Evolutionary conservation across 2,888 invertebrate genomes (phyloP), one percentile per base, ranked within the genome.

Genomic region (Drosophila histrio): DNA sequence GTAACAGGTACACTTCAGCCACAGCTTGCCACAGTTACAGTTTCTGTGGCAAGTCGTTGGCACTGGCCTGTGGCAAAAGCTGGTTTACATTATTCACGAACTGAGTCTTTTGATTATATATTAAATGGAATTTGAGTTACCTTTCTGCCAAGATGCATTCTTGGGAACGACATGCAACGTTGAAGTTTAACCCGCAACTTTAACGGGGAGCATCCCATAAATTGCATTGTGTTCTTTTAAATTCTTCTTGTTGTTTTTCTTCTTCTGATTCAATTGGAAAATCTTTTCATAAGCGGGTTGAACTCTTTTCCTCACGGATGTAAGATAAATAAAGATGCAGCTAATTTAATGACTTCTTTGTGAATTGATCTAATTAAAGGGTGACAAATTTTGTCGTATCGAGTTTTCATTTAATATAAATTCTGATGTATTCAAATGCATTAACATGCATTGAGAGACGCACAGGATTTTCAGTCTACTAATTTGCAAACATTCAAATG

Each of bases 91-190:
- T 72, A 83, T 83, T 84, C 80, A 75, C 50, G 58, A 63, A 19
- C 53, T 41, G 44, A 46, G 38, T 52, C 43, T 52, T 73, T 77
- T 80, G 75, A 80, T 72, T 61, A 66, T 66, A 69, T 75, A 77
- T 77, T 79, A 69, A 77, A 72, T 77, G 77, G 60, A 83, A 69
- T 82, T 80, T 72, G 66, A 64, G 62, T 73, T 69, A 52, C 54
- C 62, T 30, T 52, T 52, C 41, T 61, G 60, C 36, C 54, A 28
- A 2, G 34, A 28, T 1, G 34, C n/a, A 24, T 22, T 24, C 24
- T n/a, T n/a, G n/a, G n/a, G n/a, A n/a, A n/a, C n/a, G n/a, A n/a
- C n/a, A n/a, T n/a, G n/a, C n/a, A n/a, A n/a, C n/a, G n/a, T n/a
- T n/a, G n/a, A n/a, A n/a, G n/a, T n/a, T n/a, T n/a, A n/a, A n/a